These are phyloP conservation scores for Linurgus olivaceus DNA, from an alignment of 2,797 vertebrate species.

Conservation along the genomic window DNA sequence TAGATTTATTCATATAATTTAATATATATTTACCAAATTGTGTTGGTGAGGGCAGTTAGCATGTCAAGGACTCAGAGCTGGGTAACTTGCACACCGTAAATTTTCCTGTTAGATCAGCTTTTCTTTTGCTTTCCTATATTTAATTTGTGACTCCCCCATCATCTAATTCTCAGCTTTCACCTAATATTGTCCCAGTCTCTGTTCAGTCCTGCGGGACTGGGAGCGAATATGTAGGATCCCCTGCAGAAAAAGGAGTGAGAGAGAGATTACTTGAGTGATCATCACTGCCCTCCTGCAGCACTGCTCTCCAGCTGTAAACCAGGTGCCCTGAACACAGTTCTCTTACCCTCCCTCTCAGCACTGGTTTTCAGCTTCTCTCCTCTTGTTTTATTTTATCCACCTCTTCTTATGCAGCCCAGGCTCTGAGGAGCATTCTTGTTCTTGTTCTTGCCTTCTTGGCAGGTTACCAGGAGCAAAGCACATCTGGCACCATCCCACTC, in stretches of 20 bases:
- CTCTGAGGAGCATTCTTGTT: background rate
- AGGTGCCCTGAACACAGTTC: background rate
- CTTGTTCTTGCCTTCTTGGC: background rate
- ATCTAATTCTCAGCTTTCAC: background rate
- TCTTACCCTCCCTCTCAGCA: background rate
- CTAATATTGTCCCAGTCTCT: background rate
- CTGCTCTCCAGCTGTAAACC: background rate
- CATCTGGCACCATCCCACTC: rapidly evolving
- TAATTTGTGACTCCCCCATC: background rate
- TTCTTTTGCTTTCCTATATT: background rate
- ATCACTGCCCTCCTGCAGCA: rapidly evolving
- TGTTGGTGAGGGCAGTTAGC: background rate
- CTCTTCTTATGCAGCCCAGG: background rate
- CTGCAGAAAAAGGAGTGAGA: background rate
- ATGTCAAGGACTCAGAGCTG: background rate
- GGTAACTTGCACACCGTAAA: background rate
- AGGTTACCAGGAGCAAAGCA: background rate
- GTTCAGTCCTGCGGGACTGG: background rate
- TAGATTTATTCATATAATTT: background rate
- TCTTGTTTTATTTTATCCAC: background rate
- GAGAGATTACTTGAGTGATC: background rate
- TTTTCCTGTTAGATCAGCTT: background rate
- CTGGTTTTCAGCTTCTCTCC: background rate
- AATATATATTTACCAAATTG: background rate
- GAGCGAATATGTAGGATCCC: background rate